Base-by-base conservation (phyloP, 2,888 invertebrate species). In the Melanotus villosus region DNA sequence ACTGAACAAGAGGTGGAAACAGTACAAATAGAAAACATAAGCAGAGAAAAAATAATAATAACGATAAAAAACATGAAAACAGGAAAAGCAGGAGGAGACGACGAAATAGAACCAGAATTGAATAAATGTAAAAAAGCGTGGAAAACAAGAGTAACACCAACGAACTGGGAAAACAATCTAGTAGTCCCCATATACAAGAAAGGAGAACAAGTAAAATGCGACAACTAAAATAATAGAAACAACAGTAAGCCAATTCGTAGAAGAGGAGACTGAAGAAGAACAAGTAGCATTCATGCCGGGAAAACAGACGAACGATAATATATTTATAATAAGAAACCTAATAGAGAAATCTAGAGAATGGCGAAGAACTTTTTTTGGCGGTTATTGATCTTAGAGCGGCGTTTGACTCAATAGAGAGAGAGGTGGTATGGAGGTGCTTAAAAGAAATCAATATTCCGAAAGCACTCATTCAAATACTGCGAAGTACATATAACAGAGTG, bases 401-500 rank as follows among this genome's bases (percentile, higher is more conserved):
- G 54, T 59, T 70, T 32, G 38, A 47, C 2, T 75, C 76, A 52
- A 50, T 68, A 18, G 50, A 57, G 47, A 75, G 74, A 68, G 62
- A 75, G 32, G n/a, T 34, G 18, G 63, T 60, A 60, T 78, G 76
- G 76, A 65, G 59, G 34, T 19, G 19, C 7, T 19, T 60, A 45
- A 60, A 45, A 45, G 32, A 60, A 45, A 38, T 74, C 6, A 36
- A 36, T 6, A 26, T 56, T n/a, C 19, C 34, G 5, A 36, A 56
- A n/a, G 4, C 19, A 54, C 41, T 68, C 71, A 65, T 77, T 75
- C 9, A 62, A 74, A 73, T 69, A 75, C 68, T 70, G 74, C 56
- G 75, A 75, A 76, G 74, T 75, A 58, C 67, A 72, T 74, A 76
- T 73, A 74, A 75, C 72, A 75, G 45, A 73, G 57, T 68, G 73